Conservation (phyloP, 2,888 invertebrate species). For the Scrobipalpa costella region DNA sequence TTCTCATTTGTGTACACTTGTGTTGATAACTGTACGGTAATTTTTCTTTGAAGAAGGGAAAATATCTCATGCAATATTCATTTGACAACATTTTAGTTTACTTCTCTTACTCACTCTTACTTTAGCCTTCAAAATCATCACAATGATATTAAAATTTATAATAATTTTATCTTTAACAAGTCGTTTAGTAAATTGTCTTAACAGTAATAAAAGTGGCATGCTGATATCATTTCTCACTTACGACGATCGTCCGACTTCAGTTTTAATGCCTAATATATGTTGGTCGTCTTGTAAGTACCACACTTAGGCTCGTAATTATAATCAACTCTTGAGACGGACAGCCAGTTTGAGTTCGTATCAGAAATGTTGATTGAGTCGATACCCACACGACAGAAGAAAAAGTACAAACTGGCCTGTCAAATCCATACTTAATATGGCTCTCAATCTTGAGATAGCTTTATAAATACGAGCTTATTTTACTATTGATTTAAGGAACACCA, state of each 20-base stretch:
- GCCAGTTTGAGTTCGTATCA: too few species aligned
- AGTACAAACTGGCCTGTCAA: too few species aligned
- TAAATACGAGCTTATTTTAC: too few species aligned
- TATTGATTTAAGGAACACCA: too few species aligned
- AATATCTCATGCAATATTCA: not conserved
- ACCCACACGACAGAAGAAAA: too few species aligned
- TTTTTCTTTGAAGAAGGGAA: not conserved
- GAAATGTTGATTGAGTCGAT: too few species aligned
- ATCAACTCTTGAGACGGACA: too few species aligned
- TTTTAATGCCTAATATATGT: slow-evolving; percentile 57
- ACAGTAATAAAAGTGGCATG: not conserved
- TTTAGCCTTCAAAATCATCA: not conserved
- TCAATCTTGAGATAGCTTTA: too few species aligned
- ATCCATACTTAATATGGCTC: too few species aligned
- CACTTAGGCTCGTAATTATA: too few species aligned
- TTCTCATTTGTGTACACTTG: not conserved
- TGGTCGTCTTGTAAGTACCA: slow-evolving; percentile 59
- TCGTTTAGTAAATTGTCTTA: not conserved
- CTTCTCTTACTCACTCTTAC: not conserved
- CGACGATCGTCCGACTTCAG: slow-evolving; percentile 51
- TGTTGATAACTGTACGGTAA: not conserved
- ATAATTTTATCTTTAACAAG: not conserved
- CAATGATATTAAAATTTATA: not conserved
- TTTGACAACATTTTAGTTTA: not conserved
- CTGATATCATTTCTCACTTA: slow-evolving; percentile 51